Conservation (phyloP, 2,888 invertebrate genomes). For the Aethes cnicana region DNA sequence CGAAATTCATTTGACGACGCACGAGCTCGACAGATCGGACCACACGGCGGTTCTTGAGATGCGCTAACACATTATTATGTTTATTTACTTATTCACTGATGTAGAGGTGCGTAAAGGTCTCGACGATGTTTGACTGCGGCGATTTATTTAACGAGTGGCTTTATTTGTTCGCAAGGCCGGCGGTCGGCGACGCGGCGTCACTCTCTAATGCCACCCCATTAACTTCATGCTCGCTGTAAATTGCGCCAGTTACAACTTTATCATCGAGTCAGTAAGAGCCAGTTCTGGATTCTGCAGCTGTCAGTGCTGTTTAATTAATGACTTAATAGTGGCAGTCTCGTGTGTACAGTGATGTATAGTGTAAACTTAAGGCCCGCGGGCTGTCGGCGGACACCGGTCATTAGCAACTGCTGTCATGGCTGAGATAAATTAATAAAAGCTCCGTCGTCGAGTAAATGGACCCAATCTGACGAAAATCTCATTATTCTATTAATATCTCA, state of each 20-base stretch:
- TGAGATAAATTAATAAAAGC: conserved; percentile 19
- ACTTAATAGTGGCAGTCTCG: conserved; percentile 65
- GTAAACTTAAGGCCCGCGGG: conserved; percentile 26
- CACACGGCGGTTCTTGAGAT: conserved; percentile 34
- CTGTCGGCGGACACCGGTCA: conserved; percentile 26
- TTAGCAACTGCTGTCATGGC: conserved; percentile 22
- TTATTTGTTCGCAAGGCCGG: conserved; percentile 65
- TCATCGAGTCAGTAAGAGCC: conserved; percentile 44
- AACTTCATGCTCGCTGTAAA: conserved; percentile 53
- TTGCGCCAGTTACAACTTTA: conserved; percentile 60
- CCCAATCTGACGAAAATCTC: background rate
- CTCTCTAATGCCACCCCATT: conserved; percentile 65
- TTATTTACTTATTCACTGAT: conserved; percentile 64
- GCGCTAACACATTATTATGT: conserved; percentile 56
- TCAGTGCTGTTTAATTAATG: conserved; percentile 61
- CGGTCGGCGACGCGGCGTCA: conserved; percentile 45
- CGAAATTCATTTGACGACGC: conserved; percentile 4
- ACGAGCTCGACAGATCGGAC: conserved; percentile 6
- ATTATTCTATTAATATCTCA: background rate
- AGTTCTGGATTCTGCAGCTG: conserved; percentile 37
- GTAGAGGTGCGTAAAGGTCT: conserved; percentile 65
- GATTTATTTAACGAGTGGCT: conserved; percentile 73
- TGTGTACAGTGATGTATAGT: conserved; percentile 40
- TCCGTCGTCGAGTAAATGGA: background rate
- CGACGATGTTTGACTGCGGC: conserved; percentile 65